phyloP scores from a whole-genome alignment of 2,888 invertebrate species.

The Rotaria macrura region DNA sequence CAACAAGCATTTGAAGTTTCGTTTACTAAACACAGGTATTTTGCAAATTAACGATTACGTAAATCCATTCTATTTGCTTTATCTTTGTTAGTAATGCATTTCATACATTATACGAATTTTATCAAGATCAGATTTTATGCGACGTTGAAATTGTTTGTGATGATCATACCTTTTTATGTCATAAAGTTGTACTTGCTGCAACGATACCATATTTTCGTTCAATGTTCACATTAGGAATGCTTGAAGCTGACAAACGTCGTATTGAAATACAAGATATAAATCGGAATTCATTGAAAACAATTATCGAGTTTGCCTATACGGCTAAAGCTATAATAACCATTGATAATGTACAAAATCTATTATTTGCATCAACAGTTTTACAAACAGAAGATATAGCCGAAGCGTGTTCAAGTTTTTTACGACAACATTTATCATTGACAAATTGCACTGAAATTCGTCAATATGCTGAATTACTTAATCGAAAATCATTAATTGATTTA shows the following conservation, averaged over 20 bases:
- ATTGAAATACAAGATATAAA: conserved; percentile 51
- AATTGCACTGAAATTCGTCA: conserved; percentile 54
- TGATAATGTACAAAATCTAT: conserved; percentile 50
- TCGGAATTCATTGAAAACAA: conserved; percentile 45
- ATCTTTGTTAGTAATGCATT: background rate
- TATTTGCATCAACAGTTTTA: conserved; percentile 51
- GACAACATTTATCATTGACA: conserved; percentile 50
- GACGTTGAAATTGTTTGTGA: conserved; percentile 51
- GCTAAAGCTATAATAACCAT: conserved; percentile 44
- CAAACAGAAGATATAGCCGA: conserved; percentile 49
- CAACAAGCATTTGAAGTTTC: conserved; percentile 20
- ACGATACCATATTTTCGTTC: conserved; percentile 46
- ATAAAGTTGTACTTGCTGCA: conserved; percentile 48
- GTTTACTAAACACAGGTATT: background rate
- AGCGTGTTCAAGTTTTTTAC: conserved; percentile 50
- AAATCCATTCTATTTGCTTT: too few species aligned
- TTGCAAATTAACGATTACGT: too few species aligned
- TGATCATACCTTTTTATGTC: conserved; percentile 49
- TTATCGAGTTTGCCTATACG: conserved; percentile 52
- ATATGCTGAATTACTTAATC: conserved; percentile 53
- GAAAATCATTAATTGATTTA: conserved; percentile 49
- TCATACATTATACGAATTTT: conserved; percentile 42
- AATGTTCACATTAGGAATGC: conserved; percentile 43
- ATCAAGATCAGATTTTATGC: conserved; percentile 47
- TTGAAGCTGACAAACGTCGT: conserved; percentile 48